These are phyloP conservation scores for Phaedon cochleariae DNA, from an alignment of 2,888 invertebrate genomes.

Conservation along the genomic window DNA sequence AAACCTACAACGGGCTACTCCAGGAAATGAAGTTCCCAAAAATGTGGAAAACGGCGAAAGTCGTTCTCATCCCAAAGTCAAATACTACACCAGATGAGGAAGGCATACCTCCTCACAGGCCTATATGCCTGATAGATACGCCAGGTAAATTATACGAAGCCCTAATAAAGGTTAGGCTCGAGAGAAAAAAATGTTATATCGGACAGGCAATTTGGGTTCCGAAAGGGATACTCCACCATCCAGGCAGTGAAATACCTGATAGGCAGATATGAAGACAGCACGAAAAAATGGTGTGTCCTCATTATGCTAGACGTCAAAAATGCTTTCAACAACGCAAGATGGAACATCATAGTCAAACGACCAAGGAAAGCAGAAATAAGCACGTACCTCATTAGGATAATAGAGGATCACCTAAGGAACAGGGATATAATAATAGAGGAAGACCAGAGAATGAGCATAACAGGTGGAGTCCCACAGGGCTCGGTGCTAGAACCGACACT, in stretches of 20 bases:
- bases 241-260: background rate
- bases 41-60: too few species aligned
- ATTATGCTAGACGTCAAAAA: background rate
- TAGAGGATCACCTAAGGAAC: background rate
- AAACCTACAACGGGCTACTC: too few species aligned
- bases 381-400: background rate
- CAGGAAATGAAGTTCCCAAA: too few species aligned
- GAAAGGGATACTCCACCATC: background rate
- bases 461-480: constrained; percentile 1
- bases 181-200: background rate
- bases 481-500: background rate
- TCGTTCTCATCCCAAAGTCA: background rate
- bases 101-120: too few species aligned
- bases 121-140: background rate
- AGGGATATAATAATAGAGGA: background rate
- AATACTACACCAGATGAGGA: background rate
- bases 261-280: background rate
- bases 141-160: background rate
- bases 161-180: background rate
- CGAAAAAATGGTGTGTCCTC: background rate
- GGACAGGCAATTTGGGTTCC: background rate
- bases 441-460: background rate
- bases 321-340: background rate
- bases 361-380: background rate
- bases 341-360: background rate